Conservation (phyloP, 2,113 vertebrate species). For the Ivindomyrus marchei region DNA sequence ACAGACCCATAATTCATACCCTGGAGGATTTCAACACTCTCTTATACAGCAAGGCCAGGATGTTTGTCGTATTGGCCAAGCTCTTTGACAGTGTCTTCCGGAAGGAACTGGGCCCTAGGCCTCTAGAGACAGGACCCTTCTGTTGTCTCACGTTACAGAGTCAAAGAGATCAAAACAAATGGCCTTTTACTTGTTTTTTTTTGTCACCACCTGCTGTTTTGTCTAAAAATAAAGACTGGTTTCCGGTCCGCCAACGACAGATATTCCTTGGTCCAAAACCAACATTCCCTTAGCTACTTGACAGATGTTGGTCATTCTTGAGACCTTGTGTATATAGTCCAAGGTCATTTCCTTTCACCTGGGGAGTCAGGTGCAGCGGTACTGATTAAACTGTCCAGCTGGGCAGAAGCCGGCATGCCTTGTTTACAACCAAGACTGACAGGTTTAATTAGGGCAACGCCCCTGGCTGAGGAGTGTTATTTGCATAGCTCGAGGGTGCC, state of each 20-base stretch:
- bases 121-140: not conserved
- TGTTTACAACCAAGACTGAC: conserved; percentile 60
- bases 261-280: conserved; percentile 1
- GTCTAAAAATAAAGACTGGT: conserved; percentile 13
- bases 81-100: not conserved
- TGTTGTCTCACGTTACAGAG: conserved; percentile 13
- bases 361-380: not conserved
- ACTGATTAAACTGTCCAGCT: not conserved
- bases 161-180: not conserved
- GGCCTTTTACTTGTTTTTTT: conserved; percentile 14
- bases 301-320: conserved; percentile 20
- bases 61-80: not conserved
- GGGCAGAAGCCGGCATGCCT: conserved; percentile 15
- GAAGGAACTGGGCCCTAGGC: not conserved
- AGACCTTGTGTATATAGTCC: not conserved
- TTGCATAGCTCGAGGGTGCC: conserved; percentile 61
- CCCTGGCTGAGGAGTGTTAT: conserved; percentile 43
- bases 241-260: conserved; percentile 8
- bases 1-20: not conserved
- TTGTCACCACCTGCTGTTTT: conserved; percentile 28
- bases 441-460: conserved; percentile 46
- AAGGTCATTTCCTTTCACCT: conserved; percentile 1
- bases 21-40: not conserved
- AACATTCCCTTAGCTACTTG: not conserved
- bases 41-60: not conserved